These are phyloP conservation scores for Rhingia rostrata DNA, from an alignment of 2,888 invertebrate species.

Conservation along the genomic window DNA sequence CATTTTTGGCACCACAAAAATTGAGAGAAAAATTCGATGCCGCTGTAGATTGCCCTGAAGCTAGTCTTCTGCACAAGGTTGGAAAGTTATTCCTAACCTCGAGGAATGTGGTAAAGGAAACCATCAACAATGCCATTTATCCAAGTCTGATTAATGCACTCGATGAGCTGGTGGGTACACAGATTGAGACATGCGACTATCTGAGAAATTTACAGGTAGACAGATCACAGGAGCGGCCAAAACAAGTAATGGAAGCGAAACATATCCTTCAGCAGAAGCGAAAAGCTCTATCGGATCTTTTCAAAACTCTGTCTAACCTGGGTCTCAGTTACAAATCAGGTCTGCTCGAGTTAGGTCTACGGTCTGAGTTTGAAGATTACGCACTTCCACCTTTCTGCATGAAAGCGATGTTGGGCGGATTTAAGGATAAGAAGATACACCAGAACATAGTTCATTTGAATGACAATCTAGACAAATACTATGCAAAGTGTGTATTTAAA, in stretches of 20 bases:
- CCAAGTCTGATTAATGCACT: conserved; percentile 86
- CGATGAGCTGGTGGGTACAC: conserved; percentile 87
- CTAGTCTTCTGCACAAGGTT: conserved; percentile 77
- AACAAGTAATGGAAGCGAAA: conserved; percentile 91
- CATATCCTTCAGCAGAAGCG: conserved; percentile 93
- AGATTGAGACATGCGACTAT: conserved; percentile 88
- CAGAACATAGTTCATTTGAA: conserved; percentile 81
- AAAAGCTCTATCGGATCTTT: conserved; percentile 92
- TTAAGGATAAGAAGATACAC: conserved; percentile 84
- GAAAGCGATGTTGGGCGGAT: conserved; percentile 84
- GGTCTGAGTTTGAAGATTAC: conserved; percentile 85
- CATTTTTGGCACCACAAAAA: conserved; percentile 80
- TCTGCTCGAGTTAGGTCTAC: conserved; percentile 85
- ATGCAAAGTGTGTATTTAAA: conserved; percentile 81
- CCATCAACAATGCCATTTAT: conserved; percentile 85
- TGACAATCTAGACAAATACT: conserved; percentile 80
- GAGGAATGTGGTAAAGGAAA: conserved; percentile 86
- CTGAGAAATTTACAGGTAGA: conserved; percentile 84
- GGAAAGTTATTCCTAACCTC: conserved; percentile 86
- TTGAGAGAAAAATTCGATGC: conserved; percentile 76
- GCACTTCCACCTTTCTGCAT: conserved; percentile 89
- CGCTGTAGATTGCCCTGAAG: conserved; percentile 23
- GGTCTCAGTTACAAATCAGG: conserved; percentile 94
- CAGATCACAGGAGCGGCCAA: conserved; percentile 84
- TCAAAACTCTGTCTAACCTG: conserved; percentile 89